phyloP scores from a whole-genome alignment of 2,797 vertebrate genomes.

The Geotria australis region DNA sequence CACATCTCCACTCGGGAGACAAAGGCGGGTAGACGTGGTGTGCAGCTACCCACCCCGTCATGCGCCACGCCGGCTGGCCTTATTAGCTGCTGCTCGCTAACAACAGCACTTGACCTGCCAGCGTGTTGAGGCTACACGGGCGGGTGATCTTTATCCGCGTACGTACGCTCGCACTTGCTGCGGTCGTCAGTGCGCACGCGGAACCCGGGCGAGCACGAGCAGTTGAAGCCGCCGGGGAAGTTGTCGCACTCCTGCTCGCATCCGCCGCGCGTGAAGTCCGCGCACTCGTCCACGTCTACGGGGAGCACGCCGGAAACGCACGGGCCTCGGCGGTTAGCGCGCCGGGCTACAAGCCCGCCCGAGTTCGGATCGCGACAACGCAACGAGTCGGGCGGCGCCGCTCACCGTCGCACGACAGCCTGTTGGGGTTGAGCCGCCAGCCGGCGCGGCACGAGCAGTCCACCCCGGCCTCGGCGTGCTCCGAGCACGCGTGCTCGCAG shows the following conservation, averaged over 20 bases:
- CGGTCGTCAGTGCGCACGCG: constrained; percentile 13
- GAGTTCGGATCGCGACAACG: too few relatives aligned
- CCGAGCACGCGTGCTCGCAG: constrained; percentile 17
- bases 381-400: background rate
- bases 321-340: too few relatives aligned
- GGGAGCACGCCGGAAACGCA: background rate
- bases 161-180: constrained; percentile 27
- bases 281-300: constrained; percentile 27
- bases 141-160: background rate
- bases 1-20: too few relatives aligned
- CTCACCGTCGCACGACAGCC: constrained; percentile 20
- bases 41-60: too few relatives aligned
- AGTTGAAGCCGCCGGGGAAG: constrained; percentile 18
- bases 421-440: constrained; percentile 16
- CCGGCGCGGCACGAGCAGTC: constrained; percentile 20
- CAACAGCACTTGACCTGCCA: too few relatives aligned
- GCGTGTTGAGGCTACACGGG: too few relatives aligned
- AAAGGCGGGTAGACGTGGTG: too few relatives aligned
- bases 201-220: constrained; percentile 20
- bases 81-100: too few relatives aligned
- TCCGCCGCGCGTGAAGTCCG: constrained; percentile 24
- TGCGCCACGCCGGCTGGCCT: too few relatives aligned
- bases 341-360: too few relatives aligned
- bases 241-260: constrained; percentile 32
- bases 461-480: constrained; percentile 10